Evolutionary conservation across 2,888 invertebrate genomes (phyloP).

Genomic region (Tromatobia lineatoria): DNA sequence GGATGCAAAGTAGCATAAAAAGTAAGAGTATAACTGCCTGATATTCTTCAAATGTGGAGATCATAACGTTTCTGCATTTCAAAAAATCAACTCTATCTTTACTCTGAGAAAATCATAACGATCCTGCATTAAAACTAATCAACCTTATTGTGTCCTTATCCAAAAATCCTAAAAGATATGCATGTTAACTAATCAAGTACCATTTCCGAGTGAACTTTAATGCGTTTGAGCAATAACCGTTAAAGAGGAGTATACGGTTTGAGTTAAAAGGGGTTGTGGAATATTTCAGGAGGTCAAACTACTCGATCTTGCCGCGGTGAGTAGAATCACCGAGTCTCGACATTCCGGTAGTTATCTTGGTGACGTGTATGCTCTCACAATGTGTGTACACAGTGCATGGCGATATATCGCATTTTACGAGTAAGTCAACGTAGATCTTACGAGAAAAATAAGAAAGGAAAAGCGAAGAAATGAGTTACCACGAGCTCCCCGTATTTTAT

Average conservation of each 20-base stretch:
- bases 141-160: no score
- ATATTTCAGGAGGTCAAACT: slow-evolving; percentile 79
- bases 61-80: no score
- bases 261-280: slow-evolving; percentile 44
- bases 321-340: slow-evolving; percentile 56
- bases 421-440: slow-evolving; percentile 69
- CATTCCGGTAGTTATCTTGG: slow-evolving; percentile 74
- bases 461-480: slow-evolving; percentile 36
- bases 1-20: no score
- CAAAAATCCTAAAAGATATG: neutral
- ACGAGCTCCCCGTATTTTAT: slow-evolving; percentile 82
- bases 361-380: slow-evolving; percentile 80
- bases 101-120: no score
- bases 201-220: slow-evolving; percentile 16
- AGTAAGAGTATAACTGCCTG: no score
- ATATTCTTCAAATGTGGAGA: no score
- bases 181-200: neutral
- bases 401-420: slow-evolving; percentile 80
- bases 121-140: no score
- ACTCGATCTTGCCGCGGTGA: slow-evolving; percentile 78
- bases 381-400: slow-evolving; percentile 70
- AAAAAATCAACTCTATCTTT: no score
- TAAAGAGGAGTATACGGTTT: slow-evolving; percentile 22
- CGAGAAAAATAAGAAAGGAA: slow-evolving; percentile 56
- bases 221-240: slow-evolving; percentile 46